Evolutionary conservation across 2,888 invertebrate species (phyloP).

Genomic region (Anoncus sp.): DNA sequence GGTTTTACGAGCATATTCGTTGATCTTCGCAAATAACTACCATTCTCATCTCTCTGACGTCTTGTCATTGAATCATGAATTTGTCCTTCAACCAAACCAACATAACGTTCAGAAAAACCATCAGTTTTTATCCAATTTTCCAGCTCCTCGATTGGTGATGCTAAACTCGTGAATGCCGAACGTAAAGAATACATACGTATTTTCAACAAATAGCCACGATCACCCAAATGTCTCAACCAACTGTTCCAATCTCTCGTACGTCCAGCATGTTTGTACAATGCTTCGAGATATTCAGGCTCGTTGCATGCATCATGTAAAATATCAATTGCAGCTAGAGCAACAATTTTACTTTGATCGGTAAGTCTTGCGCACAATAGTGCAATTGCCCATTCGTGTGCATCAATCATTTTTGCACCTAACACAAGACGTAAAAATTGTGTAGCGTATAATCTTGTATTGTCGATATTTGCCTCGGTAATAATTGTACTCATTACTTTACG

Average conservation of each 20-base stretch:
- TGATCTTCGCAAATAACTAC: conserved; percentile 88
- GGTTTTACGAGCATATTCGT: conserved; percentile 86
- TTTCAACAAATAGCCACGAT: conserved; percentile 85
- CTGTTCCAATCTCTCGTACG: conserved; percentile 79
- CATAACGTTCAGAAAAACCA: conserved; percentile 87
- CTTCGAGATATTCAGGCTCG: conserved; percentile 84
- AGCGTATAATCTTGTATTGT: conserved; percentile 91
- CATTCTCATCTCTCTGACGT: conserved; percentile 92
- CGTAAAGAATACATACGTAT: conserved; percentile 84
- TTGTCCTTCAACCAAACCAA: conserved; percentile 94
- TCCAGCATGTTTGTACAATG: conserved; percentile 73
- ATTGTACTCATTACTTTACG: conserved; percentile 87
- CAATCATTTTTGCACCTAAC: conserved; percentile 89
- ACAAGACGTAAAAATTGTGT: conserved; percentile 96
- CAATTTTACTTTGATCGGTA: conserved; percentile 91
- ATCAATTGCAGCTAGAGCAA: conserved; percentile 91
- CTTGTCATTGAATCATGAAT: conserved; percentile 95
- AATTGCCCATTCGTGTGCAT: conserved; percentile 94
- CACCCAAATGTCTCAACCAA: conserved; percentile 84
- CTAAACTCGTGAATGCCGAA: conserved; percentile 84
- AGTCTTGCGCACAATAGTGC: conserved; percentile 93
- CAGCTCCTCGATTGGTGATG: conserved; percentile 78
- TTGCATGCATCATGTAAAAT: conserved; percentile 97
- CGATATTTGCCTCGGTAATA: conserved; percentile 82
- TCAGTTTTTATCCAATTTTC: conserved; percentile 80